phyloP scores from a whole-genome alignment of 2,797 vertebrate species.

The Melanotaenia parkinsoni region DNA sequence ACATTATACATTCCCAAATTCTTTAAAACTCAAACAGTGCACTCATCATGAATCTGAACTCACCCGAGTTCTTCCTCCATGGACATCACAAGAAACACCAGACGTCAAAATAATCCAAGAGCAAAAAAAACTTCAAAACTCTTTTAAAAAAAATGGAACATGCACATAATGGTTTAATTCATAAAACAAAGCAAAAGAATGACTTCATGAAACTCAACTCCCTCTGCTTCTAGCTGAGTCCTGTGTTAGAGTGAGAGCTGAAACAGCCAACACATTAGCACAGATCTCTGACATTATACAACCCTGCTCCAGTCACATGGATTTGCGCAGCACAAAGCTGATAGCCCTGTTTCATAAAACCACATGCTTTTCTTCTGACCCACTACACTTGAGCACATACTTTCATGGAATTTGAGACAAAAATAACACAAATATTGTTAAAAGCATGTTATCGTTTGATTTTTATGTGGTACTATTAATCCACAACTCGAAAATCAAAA shows the following conservation, averaged over 20 bases:
- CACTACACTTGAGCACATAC: neutral
- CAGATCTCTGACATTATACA: constrained; percentile 76
- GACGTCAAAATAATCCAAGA: too few species aligned
- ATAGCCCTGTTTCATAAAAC: constrained; percentile 67
- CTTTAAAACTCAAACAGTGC: neutral
- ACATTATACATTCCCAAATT: neutral
- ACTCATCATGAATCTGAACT: neutral
- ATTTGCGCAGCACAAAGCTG: constrained; percentile 46
- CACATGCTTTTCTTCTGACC: constrained; percentile 45
- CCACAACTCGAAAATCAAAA: neutral
- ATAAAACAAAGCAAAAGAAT: constrained; percentile 15
- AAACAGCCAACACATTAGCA: constrained; percentile 63
- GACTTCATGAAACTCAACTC: constrained; percentile 42
- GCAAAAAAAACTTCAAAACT: too few species aligned
- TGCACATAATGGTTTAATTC: neutral
- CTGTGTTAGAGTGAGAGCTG: constrained; percentile 25
- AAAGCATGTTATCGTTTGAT: neutral
- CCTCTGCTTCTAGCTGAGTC: constrained; percentile 29
- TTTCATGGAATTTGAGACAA: neutral
- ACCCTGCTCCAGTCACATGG: constrained; percentile 74
- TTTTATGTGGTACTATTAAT: neutral
- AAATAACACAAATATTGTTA: neutral
- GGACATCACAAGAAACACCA: neutral
- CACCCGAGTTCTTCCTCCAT: neutral
- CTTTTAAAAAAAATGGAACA: neutral